phyloP scores from a whole-genome alignment of 2,888 invertebrate genomes.

The Pachycephus smyrnensis region DNA sequence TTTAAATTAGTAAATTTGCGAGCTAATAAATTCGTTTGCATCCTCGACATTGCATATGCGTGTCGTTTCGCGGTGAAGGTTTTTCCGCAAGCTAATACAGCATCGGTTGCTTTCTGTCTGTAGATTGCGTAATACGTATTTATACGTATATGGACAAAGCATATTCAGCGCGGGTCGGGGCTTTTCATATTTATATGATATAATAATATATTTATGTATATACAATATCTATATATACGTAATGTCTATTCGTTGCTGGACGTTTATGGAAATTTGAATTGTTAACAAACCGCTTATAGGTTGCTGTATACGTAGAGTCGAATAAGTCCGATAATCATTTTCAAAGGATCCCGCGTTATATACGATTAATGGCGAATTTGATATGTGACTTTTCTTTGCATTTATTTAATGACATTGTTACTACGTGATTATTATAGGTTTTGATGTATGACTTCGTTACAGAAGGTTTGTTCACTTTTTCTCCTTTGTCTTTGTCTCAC shows the following conservation, averaged over 20 bases:
- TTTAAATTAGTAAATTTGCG: not conserved
- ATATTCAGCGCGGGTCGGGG: not conserved
- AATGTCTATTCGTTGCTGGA: not conserved
- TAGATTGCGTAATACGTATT: not conserved
- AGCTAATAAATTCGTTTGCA: not conserved
- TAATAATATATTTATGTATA: not conserved
- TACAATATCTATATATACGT: not conserved
- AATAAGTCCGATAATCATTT: no score
- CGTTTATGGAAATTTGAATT: not conserved
- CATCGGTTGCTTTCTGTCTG: not conserved
- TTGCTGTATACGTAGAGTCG: no score
- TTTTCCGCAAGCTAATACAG: not conserved
- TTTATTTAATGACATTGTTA: not conserved
- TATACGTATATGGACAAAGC: not conserved
- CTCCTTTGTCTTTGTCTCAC: not conserved
- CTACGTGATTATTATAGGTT: not conserved
- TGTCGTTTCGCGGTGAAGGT: not conserved
- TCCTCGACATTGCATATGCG: not conserved
- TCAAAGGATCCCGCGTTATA: not conserved
- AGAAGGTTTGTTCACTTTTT: not conserved
- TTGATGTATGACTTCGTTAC: not conserved
- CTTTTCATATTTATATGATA: not conserved
- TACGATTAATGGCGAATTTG: not conserved
- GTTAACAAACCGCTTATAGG: no score
- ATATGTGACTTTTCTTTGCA: not conserved